Conservation (phyloP, 1,140 invertebrate species). For the Lepidostoma basale region DNA sequence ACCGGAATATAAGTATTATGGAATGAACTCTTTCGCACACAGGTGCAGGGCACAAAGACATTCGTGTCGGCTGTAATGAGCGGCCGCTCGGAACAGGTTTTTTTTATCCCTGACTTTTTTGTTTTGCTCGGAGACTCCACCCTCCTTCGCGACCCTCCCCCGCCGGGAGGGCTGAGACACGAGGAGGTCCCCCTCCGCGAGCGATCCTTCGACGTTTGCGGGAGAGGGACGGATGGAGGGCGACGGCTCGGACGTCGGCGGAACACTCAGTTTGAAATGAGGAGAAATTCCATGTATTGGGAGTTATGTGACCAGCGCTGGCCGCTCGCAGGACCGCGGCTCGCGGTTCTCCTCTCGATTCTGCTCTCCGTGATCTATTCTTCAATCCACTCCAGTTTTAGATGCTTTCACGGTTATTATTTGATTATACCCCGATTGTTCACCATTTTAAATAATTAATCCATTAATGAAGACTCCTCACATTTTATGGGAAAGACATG, state of each 20-base stretch:
- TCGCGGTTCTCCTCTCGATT: neutral
- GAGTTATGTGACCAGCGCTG: neutral
- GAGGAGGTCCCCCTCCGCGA: slow-evolving; percentile 4
- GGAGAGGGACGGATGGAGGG: slow-evolving; percentile 28
- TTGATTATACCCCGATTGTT: too few species aligned
- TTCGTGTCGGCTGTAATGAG: slow-evolving; percentile 31
- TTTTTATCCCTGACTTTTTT: slow-evolving; percentile 37
- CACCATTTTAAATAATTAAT: too few species aligned
- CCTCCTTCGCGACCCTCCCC: slow-evolving; percentile 31
- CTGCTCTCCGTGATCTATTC: too few species aligned
- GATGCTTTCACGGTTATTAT: too few species aligned
- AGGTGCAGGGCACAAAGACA: slow-evolving; percentile 11
- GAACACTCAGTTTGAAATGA: slow-evolving; percentile 1
- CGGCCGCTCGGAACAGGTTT: slow-evolving; percentile 34
- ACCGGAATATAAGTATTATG: neutral
- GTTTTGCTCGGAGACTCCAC: slow-evolving; percentile 36
- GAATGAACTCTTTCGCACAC: slow-evolving; percentile 3
- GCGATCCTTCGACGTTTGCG: neutral
- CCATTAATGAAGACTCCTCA: too few species aligned
- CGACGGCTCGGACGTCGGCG: slow-evolving; percentile 9
- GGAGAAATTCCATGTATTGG: slow-evolving; percentile 17
- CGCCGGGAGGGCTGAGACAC: slow-evolving; percentile 8
- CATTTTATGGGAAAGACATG: too few species aligned
- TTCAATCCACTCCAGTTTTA: too few species aligned
- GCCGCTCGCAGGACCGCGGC: neutral